Conservation (phyloP, 2,888 invertebrate species). For the Thalpophila matura region DNA sequence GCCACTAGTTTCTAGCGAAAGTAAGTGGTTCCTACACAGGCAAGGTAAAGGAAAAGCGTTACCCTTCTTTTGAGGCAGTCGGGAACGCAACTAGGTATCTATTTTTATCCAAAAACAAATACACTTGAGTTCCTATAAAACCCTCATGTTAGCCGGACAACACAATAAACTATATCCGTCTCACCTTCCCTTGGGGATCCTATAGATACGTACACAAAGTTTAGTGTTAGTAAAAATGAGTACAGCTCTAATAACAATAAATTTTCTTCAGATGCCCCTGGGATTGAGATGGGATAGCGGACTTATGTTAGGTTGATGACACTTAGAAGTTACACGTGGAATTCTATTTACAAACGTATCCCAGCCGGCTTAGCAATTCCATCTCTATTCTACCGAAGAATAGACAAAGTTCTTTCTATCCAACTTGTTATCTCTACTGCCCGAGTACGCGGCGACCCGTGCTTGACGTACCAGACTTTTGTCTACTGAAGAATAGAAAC, state of each 20-base stretch:
- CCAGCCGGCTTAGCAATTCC: no score
- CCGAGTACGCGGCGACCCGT: no score
- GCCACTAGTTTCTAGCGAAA: no score
- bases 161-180: constrained; percentile 45
- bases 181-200: constrained; percentile 39
- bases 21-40: no score
- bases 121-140: not conserved
- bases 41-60: no score
- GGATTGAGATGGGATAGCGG: constrained; percentile 26
- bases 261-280: constrained; percentile 63
- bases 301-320: constrained; percentile 17
- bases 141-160: constrained; percentile 14
- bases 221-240: constrained; percentile 65
- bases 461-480: no score
- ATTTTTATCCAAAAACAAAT: not conserved
- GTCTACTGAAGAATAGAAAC: no score
- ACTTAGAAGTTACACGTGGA: constrained; percentile 17
- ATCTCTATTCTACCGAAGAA: no score
- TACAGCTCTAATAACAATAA: constrained; percentile 63
- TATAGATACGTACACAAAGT: constrained; percentile 47
- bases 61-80: no score
- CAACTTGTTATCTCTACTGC: no score
- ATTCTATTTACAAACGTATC: not conserved
- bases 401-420: no score
- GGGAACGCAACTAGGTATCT: not conserved